Conservation (phyloP, 2,113 vertebrate genomes). For the Balaeniceps rex region DNA sequence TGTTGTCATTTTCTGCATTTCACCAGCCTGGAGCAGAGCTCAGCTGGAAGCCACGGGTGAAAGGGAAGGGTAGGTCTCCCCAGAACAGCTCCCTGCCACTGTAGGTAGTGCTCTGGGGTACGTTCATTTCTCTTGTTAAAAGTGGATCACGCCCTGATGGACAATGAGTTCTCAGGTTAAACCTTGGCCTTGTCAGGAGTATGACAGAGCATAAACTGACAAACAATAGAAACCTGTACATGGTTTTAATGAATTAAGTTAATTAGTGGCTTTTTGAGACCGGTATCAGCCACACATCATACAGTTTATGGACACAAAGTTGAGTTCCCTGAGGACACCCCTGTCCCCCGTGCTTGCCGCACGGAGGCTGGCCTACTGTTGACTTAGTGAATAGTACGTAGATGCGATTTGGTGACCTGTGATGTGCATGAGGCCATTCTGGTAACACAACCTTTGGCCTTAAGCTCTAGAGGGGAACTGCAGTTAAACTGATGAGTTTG, state of each 20-base stretch:
- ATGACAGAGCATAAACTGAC: not conserved
- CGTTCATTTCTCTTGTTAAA: not conserved
- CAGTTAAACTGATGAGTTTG: not conserved
- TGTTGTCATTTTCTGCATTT: not conserved
- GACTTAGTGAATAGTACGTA: not conserved
- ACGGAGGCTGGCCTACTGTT: not conserved
- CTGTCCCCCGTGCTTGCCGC: rapidly evolving
- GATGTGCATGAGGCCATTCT: not conserved
- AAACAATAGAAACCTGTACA: not conserved
- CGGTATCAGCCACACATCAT: rapidly evolving
- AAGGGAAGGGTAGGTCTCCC: not conserved
- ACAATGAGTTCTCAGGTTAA: not conserved
- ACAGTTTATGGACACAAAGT: not conserved
- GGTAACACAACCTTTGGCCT: not conserved
- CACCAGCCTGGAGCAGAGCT: not conserved
- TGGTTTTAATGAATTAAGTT: not conserved
- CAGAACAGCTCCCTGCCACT: not conserved
- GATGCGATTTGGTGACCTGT: not conserved
- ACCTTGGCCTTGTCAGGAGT: not conserved
- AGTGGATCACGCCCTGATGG: not conserved
- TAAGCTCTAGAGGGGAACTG: not conserved
- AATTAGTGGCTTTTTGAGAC: not conserved
- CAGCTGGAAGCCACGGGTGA: not conserved
- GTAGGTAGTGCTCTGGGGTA: not conserved
- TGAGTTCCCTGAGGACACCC: rapidly evolving